A percentile compares a stretch with the other conserved stretches of the same genome.
Conservation (phyloP, 1,140 invertebrate species). For the Papilio polyxenes region DNA sequence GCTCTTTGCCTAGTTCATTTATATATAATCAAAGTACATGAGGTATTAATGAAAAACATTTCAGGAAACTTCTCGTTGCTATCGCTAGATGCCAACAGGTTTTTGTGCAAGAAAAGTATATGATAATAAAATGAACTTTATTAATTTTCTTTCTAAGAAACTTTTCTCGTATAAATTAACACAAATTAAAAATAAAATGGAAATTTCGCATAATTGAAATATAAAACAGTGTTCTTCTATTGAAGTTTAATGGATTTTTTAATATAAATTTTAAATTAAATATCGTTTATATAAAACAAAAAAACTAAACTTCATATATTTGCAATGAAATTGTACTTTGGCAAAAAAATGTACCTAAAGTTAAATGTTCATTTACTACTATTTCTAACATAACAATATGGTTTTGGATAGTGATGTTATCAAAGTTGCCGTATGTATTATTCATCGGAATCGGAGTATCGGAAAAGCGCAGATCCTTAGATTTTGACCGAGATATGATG, state of each 20-base stretch:
- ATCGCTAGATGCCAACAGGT: background rate
- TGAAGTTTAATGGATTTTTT: background rate
- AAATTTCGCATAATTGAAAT: constrained; percentile 1
- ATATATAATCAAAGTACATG: background rate
- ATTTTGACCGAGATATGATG: constrained; percentile 8
- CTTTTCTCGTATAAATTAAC: background rate
- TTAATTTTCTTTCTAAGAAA: background rate
- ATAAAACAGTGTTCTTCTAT: background rate
- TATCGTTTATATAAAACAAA: too few relatives aligned
- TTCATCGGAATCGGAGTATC: constrained; percentile 19
- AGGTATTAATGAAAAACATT: background rate
- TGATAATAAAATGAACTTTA: background rate
- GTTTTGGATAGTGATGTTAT: constrained; percentile 10
- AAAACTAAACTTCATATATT: too few relatives aligned
- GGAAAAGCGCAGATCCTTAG: constrained; percentile 24
- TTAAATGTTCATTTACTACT: background rate
- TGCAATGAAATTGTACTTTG: too few relatives aligned
- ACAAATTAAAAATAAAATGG: constrained; percentile 3
- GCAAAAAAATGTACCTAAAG: too few relatives aligned
- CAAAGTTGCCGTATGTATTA: constrained; percentile 12
- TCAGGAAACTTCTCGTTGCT: background rate
- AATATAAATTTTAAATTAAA: background rate
- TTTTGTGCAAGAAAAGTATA: background rate
- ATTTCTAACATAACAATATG: constrained; percentile 24
- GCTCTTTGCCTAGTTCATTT: too few relatives aligned